Conservation (phyloP, 2,888 invertebrate genomes). For the Microplitis deprimator region DNA sequence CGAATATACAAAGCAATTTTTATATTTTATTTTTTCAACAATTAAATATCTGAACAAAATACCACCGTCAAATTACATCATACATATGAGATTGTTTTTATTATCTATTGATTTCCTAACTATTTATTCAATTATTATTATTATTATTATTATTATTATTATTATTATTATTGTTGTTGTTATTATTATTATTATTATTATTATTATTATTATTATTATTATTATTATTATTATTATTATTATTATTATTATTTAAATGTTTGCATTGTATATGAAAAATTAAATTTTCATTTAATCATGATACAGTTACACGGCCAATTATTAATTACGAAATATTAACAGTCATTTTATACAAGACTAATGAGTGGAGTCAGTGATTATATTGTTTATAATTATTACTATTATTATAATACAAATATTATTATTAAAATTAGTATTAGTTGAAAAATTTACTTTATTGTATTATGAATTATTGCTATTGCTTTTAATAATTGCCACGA, state of each 20-base stretch:
- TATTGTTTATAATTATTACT: constrained; percentile 25
- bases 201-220: no score
- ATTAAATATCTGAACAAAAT: neutral
- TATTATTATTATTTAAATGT: no score
- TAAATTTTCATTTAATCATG: neutral
- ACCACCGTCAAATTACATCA: neutral
- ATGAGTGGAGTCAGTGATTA: constrained; percentile 13
- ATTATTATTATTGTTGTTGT: no score
- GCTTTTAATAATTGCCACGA: constrained; percentile 55
- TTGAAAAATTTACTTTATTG: constrained; percentile 17
- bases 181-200: no score
- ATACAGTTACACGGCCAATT: neutral
- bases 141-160: no score
- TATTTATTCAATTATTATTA: neutral
- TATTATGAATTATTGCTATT: constrained; percentile 53
- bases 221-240: no score
- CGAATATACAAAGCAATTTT: constrained; percentile 49
- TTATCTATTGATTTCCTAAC: no score
- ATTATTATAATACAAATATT: constrained; percentile 19
- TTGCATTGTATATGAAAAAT: neutral
- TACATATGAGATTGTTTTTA: no score
- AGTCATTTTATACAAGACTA: constrained; percentile 13
- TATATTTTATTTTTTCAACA: neutral
- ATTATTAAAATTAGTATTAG: constrained; percentile 6
- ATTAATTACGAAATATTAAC: neutral